Conservation (phyloP, 1,140 invertebrate genomes). For the Papilio aristodemus region DNA sequence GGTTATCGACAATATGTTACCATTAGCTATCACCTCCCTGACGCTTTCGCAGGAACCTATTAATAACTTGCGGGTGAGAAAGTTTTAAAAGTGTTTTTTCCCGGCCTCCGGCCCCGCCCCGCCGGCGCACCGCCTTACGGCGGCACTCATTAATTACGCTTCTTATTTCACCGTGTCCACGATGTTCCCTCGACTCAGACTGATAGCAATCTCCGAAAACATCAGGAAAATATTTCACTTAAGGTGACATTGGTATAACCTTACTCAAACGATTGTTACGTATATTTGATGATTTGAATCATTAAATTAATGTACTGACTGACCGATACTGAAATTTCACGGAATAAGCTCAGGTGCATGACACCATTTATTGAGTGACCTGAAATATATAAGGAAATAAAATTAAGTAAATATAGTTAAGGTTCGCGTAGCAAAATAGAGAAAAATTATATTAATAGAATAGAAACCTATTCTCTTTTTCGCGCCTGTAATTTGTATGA, state of each 20-base stretch:
- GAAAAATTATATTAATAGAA: no score
- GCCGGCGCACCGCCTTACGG: slow-evolving; percentile 33
- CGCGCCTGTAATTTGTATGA: no score
- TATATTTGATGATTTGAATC: no score
- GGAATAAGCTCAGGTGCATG: no score
- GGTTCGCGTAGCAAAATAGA: no score
- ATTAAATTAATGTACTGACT: no score
- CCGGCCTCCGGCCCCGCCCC: slow-evolving; percentile 48
- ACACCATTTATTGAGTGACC: no score
- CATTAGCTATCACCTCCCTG: slow-evolving; percentile 43
- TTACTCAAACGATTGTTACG: not conserved
- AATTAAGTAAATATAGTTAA: no score
- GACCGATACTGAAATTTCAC: no score
- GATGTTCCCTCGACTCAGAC: slow-evolving; percentile 28
- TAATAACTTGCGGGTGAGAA: slow-evolving; percentile 72
- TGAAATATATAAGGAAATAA: no score
- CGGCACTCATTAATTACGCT: slow-evolving; percentile 61
- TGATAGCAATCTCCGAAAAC: slow-evolving; percentile 42
- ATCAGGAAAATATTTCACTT: not conserved
- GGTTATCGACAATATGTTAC: slow-evolving; percentile 34
- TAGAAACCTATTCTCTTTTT: no score
- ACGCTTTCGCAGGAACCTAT: slow-evolving; percentile 66
- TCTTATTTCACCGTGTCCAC: slow-evolving; percentile 37
- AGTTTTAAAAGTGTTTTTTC: slow-evolving; percentile 74
- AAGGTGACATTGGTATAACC: not conserved